Evolutionary conservation across 2,113 vertebrate genomes (phyloP).

Genomic region (Thinocorus orbignyianus): DNA sequence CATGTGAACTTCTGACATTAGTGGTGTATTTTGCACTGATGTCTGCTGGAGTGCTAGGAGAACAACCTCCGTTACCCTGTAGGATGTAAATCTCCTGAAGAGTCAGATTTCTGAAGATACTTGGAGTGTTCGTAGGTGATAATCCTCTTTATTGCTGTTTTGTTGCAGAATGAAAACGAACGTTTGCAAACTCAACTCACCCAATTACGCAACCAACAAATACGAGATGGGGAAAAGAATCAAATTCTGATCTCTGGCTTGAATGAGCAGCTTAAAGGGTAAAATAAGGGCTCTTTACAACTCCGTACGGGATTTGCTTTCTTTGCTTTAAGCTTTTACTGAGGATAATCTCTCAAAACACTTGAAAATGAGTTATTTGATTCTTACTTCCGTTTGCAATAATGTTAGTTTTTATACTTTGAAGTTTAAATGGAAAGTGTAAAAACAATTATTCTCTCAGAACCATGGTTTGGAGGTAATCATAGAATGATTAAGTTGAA

Average conservation of each 20-base stretch:
- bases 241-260: slow-evolving; percentile 81
- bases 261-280: slow-evolving; percentile 88
- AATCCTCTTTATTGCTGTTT: neutral
- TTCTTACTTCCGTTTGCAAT: neutral
- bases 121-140: neutral
- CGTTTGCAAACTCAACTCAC: slow-evolving; percentile 82
- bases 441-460: neutral
- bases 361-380: neutral
- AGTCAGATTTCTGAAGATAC: neutral
- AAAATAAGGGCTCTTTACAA: neutral
- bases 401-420: neutral
- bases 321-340: neutral
- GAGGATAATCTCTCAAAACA: neutral
- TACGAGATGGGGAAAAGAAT: slow-evolving; percentile 82
- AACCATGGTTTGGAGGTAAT: neutral
- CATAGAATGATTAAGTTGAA: neutral
- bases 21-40: neutral
- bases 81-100: neutral
- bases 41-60: neutral
- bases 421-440: neutral
- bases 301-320: neutral
- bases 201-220: slow-evolving; percentile 79
- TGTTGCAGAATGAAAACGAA: slow-evolving; percentile 83
- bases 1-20: neutral
- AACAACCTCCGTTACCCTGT: fast-evolving